Evolutionary conservation across 2,888 invertebrate genomes (phyloP), one percentile per base, ranked within the genome.

Genomic region (Neuroscelio doddi): DNA sequence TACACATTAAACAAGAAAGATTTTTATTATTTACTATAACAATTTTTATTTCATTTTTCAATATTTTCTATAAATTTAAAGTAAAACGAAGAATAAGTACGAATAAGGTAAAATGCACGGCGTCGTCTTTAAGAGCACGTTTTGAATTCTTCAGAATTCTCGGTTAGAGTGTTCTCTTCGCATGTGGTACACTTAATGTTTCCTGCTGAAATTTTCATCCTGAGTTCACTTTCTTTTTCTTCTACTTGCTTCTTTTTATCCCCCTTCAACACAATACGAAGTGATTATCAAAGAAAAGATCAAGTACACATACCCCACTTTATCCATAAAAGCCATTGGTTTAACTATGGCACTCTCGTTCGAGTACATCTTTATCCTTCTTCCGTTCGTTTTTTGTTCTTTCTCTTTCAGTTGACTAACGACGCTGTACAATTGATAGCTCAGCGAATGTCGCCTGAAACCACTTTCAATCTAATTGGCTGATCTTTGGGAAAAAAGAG

Each of bases 311-410:
- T 71, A 81, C 80, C 80, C 79, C 44, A 70, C 72, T 51, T 71
- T 76, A 57, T 73, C 75, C 63, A 81, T 72, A 71, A 77, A 83
- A 36, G 82, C 77, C 80, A 80, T 74, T 50, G 82, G 80, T 47
- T 73, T 75, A 66, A 72, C 69, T 69, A 78, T 42, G 68, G 68
- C 51, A 61, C 77, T 83, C 61, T 76, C 77, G 74, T 83, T 84
- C 70, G 68, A 75, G 68, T 73, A 75, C 76, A 82, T 79, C 69
- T 68, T 71, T 68, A 56, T 67, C 46, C 64, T 64, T 53, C 49
- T 52, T 55, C 27, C 41, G n/a, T 42, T 29, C 49, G 12, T 29
- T 44, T 27, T 26, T 38, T 41, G 34, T 45, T 61, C 51, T 64
- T 49, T 52, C 42, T 50, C 53, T 52, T 52, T 24, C 36, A 52